Evolutionary conservation across 1,140 invertebrate genomes (phyloP).

Genomic region (Portunus trituberculatus): DNA sequence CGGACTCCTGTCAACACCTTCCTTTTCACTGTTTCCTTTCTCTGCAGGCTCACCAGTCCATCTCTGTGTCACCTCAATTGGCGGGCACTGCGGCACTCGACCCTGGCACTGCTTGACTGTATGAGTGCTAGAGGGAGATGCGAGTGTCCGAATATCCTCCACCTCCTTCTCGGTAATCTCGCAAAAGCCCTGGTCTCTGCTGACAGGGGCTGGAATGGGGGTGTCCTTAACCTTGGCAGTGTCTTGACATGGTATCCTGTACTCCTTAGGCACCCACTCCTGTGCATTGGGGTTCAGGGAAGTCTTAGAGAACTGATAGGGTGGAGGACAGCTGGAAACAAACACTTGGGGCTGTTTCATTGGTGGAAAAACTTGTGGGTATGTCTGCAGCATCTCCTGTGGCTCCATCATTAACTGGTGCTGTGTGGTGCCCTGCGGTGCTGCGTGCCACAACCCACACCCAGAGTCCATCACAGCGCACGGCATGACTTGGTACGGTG

Average conservation of each 20-base stretch:
- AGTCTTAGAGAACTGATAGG: background rate
- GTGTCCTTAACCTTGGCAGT: background rate
- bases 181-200: no score
- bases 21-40: no score
- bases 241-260: background rate
- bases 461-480: background rate
- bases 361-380: no score
- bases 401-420: background rate
- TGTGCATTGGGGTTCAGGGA: slow-evolving; percentile 45
- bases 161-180: no score
- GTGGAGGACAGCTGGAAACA: background rate
- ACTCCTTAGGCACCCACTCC: slow-evolving; percentile 35
- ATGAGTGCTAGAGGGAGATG: no score
- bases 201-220: background rate
- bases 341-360: no score
- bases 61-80: no score
- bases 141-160: no score
- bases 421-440: background rate
- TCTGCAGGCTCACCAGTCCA: no score
- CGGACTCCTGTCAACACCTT: no score
- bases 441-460: background rate
- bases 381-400: background rate
- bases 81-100: no score
- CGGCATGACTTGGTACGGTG: background rate
- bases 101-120: no score